These are phyloP conservation scores for Bombus pascuorum DNA, from an alignment of 1,140 invertebrate genomes.

Conservation along the genomic window DNA sequence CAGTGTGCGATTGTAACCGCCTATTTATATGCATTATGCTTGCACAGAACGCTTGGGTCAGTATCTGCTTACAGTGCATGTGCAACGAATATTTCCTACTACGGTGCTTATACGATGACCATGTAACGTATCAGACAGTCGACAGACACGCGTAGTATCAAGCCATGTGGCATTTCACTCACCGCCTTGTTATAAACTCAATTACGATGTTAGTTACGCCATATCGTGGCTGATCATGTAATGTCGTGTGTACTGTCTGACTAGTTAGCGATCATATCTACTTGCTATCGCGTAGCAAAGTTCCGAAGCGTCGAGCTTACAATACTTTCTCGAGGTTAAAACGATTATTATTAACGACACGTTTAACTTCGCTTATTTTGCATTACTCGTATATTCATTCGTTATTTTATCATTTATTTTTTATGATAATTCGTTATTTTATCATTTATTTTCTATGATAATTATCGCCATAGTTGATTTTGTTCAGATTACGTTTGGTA, in stretches of 20 bases:
- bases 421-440: too few relatives aligned
- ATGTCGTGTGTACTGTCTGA: constrained; percentile 3
- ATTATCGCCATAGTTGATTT: not conserved
- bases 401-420: not conserved
- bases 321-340: not conserved
- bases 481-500: too few relatives aligned
- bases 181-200: constrained; percentile 35
- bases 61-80: not conserved
- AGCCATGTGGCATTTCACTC: constrained; percentile 19
- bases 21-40: not conserved
- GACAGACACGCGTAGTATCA: constrained; percentile 6
- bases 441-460: too few relatives aligned
- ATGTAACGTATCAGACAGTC: not conserved
- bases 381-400: not conserved
- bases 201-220: constrained; percentile 41
- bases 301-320: not conserved
- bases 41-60: not conserved
- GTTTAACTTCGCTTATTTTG: not conserved
- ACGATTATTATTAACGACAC: not conserved
- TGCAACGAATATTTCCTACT: not conserved
- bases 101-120: not conserved
- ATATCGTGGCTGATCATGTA: constrained; percentile 16
- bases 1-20: not conserved
- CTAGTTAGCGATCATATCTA: constrained; percentile 33
- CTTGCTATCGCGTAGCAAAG: not conserved